Percentiles rank a stretch among this genome's conserved stretches.
Evolutionary conservation across 2,113 vertebrate species (phyloP).

Genomic region (Benthochromis sp.): DNA sequence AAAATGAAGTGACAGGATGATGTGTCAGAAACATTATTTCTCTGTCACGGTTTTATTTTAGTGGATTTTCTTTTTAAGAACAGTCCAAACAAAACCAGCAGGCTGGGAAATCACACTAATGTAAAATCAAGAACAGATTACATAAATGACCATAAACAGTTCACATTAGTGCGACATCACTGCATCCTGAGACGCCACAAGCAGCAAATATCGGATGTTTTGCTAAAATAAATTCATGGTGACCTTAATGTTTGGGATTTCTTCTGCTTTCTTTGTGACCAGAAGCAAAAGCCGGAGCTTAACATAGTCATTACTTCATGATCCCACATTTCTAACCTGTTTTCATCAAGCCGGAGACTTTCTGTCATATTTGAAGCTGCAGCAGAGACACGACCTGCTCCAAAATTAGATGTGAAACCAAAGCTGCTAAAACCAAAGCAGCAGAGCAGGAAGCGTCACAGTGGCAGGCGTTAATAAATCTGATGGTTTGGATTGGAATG

Average conservation of each 20-base stretch:
- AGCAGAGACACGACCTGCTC: background rate
- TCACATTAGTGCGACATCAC: background rate
- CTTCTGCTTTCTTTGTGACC: background rate
- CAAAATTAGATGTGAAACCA: background rate
- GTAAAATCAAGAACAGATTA: background rate
- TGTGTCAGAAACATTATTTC: background rate
- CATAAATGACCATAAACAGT: rapidly evolving
- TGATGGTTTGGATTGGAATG: background rate
- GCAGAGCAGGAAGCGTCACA: background rate
- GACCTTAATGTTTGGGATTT: background rate
- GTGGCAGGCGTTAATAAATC: background rate
- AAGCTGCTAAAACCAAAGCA: background rate
- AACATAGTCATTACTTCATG: background rate
- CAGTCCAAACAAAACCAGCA: background rate
- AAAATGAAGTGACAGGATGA: background rate
- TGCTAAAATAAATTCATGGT: background rate
- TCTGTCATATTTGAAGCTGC: background rate
- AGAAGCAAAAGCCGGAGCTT: background rate
- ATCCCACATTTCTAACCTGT: background rate
- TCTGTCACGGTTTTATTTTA: background rate
- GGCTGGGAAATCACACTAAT: background rate
- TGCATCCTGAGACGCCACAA: background rate
- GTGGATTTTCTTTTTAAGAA: background rate
- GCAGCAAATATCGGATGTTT: background rate
- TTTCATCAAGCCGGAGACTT: background rate